Base-by-base conservation (phyloP, 2,888 invertebrate genomes). In the Acrobasis repandana region DNA sequence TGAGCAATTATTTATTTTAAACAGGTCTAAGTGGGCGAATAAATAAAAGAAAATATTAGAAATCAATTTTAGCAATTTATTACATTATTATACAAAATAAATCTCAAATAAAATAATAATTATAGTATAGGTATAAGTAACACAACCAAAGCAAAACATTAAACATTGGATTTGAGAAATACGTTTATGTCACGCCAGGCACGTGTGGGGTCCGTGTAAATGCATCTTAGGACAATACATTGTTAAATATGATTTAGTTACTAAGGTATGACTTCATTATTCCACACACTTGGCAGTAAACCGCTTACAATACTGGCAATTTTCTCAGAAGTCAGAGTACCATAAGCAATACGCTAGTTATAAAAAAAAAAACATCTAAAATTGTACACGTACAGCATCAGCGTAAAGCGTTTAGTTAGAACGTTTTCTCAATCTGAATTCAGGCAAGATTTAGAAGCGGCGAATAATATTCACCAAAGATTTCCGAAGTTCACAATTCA, bases 81-180 rank as follows among this genome's bases (percentile, higher is more conserved):
- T 92, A 89, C 87, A 88, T 90, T 90, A 90, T 88, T 85, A 86
- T 90, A 90, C 90, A 91, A 91, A 92, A 91, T 91, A 90, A 90
- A 89, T 90, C 86, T 90, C 90, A 90, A 88, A 89, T 91, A 90
- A 85, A 88, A 85, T 89, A 88, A 88, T 88, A 85, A 87, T 86
- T 81, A 82, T 83, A 85, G 81, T 81, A 82, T 83, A 85, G 81
- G 82, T 87, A 88, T 88, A 90, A 88, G 88, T 90, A 91, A 91
- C 91, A 92, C 91, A 92, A 92, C 91, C 91, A 87, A 91, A 91
- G 89, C 90, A 88, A 90, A 88, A 90, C 83, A 86, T 90, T 86
- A 88, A 84, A 86, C 83, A 85, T 86, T 87, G 87, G 82, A 88
- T 89, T 86, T 88, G 85, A 89, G 83, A 87, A 81, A 83, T 77